phyloP scores from a whole-genome alignment of 1,140 invertebrate species.

The Zeugodacus cucurbitae region DNA sequence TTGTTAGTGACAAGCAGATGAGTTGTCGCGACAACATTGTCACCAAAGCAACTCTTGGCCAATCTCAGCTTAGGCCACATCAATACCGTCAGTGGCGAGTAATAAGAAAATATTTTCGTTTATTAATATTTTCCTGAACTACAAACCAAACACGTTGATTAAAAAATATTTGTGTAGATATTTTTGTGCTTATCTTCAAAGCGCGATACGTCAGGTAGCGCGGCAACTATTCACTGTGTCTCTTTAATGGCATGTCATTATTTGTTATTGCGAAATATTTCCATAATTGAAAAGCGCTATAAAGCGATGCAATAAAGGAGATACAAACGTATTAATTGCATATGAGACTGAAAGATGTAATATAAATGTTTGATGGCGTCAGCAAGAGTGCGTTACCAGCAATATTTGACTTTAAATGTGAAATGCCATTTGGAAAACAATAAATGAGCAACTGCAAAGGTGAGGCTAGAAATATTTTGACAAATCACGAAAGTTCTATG shows the following conservation, averaged over 20 bases:
- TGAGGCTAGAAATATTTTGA: background rate
- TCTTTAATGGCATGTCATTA: background rate
- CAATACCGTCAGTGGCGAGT: too few relatives aligned
- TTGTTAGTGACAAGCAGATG: background rate
- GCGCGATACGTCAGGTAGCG: background rate
- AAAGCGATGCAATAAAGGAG: background rate
- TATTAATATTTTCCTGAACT: background rate
- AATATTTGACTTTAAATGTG: background rate
- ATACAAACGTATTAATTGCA: background rate
- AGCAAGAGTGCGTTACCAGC: background rate
- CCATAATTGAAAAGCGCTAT: background rate
- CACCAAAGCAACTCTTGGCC: background rate
- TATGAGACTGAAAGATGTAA: background rate
- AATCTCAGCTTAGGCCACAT: too few relatives aligned
- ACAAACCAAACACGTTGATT: background rate
- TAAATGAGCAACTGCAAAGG: background rate
- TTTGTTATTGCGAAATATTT: background rate
- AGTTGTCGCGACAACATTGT: background rate
- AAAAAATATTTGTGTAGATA: too few relatives aligned
- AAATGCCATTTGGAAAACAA: background rate
- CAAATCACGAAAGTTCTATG: background rate
- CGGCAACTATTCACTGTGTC: background rate
- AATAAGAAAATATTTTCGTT: background rate
- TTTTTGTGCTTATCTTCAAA: too few relatives aligned
- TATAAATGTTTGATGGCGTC: background rate